These are phyloP conservation scores for Diacarnus erythraeanus DNA, from an alignment of 37 sponge, comb jelly and placozoan genomes.

Conservation along the genomic window DNA sequence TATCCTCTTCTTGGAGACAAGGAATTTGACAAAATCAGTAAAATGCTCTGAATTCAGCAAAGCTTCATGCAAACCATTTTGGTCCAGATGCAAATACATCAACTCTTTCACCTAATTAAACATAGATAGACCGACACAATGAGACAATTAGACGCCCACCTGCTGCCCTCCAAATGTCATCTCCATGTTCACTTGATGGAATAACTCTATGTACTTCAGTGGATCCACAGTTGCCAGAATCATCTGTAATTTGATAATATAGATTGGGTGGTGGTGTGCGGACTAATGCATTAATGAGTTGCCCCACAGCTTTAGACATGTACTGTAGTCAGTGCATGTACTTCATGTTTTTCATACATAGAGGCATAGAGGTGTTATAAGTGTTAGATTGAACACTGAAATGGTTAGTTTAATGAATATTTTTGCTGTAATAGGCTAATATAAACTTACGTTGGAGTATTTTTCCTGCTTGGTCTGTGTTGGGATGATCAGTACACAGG, in stretches of 20 bases:
- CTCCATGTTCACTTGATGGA: background rate
- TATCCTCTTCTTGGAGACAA: conserved; percentile 12
- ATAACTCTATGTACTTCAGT: background rate
- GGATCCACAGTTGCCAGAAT: background rate
- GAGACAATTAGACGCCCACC: background rate
- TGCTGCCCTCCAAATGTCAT: background rate
- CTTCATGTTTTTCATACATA: too few species aligned
- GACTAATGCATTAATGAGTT: too few species aligned
- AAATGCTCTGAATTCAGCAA: conserved; percentile 12
- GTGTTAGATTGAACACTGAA: background rate
- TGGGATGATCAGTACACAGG: background rate
- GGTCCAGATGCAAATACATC: conserved; percentile 17
- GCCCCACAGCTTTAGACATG: too few species aligned
- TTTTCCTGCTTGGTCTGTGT: background rate
- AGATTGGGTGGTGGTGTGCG: too few species aligned
- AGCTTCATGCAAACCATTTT: background rate
- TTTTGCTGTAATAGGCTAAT: too few species aligned
- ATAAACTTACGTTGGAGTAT: background rate
- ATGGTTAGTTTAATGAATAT: too few species aligned
- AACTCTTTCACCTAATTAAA: conserved; percentile 18
- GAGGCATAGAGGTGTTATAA: too few species aligned
- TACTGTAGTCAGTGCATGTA: too few species aligned
- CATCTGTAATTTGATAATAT: background rate
- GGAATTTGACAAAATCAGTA: conserved; percentile 19
- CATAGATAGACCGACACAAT: background rate